Conservation (phyloP, 2,113 vertebrate species). For the Gila orcuttii region DNA sequence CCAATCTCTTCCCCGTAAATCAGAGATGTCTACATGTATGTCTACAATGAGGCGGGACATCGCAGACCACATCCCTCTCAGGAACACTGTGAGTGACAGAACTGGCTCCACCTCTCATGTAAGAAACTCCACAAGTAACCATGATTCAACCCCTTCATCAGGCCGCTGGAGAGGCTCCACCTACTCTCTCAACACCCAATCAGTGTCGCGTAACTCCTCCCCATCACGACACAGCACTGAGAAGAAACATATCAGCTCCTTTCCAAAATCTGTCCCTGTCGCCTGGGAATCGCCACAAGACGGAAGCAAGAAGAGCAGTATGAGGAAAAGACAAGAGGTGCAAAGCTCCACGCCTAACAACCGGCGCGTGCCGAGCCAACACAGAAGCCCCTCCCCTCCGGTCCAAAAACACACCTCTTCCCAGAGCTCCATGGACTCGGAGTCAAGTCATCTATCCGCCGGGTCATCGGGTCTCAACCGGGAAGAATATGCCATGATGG, state of each 20-base stretch:
- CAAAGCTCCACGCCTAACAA: conserved; percentile 44
- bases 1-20: conserved; percentile 49
- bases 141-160: conserved; percentile 54
- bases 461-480: conserved; percentile 78
- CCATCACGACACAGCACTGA: conserved; percentile 60
- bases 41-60: conserved; percentile 54
- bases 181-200: conserved; percentile 63
- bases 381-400: conserved; percentile 67
- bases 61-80: conserved; percentile 64
- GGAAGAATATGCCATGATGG: conserved; percentile 85
- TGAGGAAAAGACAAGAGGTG: conserved; percentile 53
- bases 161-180: conserved; percentile 61
- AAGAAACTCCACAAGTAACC: conserved; percentile 54
- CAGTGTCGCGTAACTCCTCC: conserved; percentile 66
- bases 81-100: conserved; percentile 62
- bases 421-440: conserved; percentile 78
- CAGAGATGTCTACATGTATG: not conserved
- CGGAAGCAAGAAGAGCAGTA: conserved; percentile 53
- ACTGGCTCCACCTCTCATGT: conserved; percentile 39
- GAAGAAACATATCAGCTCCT: conserved; percentile 49
- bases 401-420: conserved; percentile 71
- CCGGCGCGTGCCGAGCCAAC: conserved; percentile 43
- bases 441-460: conserved; percentile 63
- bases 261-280: conserved; percentile 34
- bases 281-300: conserved; percentile 58